Evolutionary conservation across 2,113 vertebrate genomes (phyloP).

Genomic region (Otolemur garnettii): DNA sequence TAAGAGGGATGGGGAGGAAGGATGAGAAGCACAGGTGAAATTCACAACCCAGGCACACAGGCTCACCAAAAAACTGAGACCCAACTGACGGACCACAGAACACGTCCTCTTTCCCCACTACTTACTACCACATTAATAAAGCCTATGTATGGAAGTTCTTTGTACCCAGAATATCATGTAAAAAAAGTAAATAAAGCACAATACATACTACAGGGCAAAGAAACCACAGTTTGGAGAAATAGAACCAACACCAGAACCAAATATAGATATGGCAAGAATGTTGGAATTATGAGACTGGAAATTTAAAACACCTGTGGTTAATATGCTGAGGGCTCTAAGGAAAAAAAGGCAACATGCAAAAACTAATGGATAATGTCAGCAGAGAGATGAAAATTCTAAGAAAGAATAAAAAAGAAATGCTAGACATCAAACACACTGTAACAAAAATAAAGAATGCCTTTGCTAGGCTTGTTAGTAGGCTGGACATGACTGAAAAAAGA

Average conservation of each 20-base stretch:
- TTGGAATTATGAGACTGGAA: background rate
- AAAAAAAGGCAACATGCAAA: background rate
- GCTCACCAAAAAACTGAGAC: background rate
- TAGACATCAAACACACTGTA: background rate
- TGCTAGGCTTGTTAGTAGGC: background rate
- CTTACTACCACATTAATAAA: background rate
- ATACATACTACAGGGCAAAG: background rate
- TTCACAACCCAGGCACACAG: background rate
- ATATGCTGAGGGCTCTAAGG: background rate
- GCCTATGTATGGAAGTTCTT: background rate
- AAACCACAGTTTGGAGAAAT: too few species aligned
- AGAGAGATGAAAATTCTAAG: background rate
- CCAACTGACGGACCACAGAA: background rate
- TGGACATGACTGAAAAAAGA: background rate
- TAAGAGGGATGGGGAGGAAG: background rate
- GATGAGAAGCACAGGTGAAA: background rate
- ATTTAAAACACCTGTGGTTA: background rate
- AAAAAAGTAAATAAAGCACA: background rate
- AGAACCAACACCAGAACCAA: background rate
- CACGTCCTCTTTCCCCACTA: background rate
- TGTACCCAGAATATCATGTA: background rate
- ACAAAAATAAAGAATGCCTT: background rate
- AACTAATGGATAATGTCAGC: background rate
- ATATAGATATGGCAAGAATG: background rate
- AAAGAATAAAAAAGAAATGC: slow-evolving; percentile 35